Percentiles rank a stretch among this genome's conserved stretches.
phyloP scores from a whole-genome alignment of 2,888 invertebrate species.

The Temnothorax rugatulus region DNA sequence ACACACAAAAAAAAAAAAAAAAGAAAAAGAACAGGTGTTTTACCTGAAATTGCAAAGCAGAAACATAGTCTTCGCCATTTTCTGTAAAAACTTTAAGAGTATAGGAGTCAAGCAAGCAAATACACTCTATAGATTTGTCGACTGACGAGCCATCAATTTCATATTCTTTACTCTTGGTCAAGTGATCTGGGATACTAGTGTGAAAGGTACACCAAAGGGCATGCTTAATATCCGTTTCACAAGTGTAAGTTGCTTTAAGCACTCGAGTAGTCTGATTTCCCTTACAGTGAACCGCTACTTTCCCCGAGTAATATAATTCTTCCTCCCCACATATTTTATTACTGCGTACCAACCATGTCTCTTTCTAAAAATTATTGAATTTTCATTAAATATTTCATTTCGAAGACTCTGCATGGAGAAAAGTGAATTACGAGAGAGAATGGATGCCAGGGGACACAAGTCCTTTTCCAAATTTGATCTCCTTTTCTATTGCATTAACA shows the following conservation, averaged over 20 bases:
- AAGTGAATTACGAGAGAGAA: slow-evolving; percentile 1
- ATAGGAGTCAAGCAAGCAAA: slow-evolving; percentile 92
- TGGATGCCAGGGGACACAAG: not conserved
- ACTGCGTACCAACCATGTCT: slow-evolving; percentile 86
- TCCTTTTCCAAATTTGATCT: not conserved
- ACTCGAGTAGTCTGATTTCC: slow-evolving; percentile 80
- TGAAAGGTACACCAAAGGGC: slow-evolving; percentile 91
- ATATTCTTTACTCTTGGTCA: slow-evolving; percentile 86
- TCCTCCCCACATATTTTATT: slow-evolving; percentile 90
- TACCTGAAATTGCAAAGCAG: slow-evolving; percentile 91
- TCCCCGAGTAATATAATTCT: slow-evolving; percentile 94
- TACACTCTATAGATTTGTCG: slow-evolving; percentile 88
- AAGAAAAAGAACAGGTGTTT: not conserved
- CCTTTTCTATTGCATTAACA: not conserved
- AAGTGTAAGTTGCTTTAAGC: slow-evolving; percentile 90
- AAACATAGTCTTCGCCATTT: slow-evolving; percentile 94
- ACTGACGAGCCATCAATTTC: slow-evolving; percentile 87
- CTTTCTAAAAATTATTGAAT: slow-evolving; percentile 76
- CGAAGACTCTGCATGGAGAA: not conserved
- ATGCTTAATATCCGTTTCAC: slow-evolving; percentile 93
- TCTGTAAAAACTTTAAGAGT: slow-evolving; percentile 92
- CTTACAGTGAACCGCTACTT: slow-evolving; percentile 90
- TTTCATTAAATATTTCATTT: slow-evolving; percentile 11
- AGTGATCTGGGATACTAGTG: slow-evolving; percentile 86
- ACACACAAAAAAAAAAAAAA: not conserved